Percentiles rank a stretch among this genome's conserved stretches.
Evolutionary conservation across 92 coral and sea anemone genomes (phyloP).

Genomic region (Epizoanthus rinbou): DNA sequence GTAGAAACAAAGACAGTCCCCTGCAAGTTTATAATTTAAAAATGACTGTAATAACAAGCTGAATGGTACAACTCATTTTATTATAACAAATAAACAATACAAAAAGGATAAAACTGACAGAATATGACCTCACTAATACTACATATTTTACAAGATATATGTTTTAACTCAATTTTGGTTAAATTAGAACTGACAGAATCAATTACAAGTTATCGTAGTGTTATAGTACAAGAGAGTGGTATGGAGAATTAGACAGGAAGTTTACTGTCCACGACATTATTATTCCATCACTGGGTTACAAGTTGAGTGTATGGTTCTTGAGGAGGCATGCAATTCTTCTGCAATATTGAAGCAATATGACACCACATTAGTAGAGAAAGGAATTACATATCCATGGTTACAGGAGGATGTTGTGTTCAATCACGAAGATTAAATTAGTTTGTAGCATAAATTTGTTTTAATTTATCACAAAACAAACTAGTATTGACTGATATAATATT

Average conservation of each 20-base stretch:
- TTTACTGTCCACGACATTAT: slow-evolving; percentile 17
- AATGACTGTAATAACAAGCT: neutral
- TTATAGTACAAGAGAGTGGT: neutral
- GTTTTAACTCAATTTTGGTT: neutral
- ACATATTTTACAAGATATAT: no score
- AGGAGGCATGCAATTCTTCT: slow-evolving; percentile 34
- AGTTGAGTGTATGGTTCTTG: slow-evolving; percentile 28
- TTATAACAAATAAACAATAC: neutral
- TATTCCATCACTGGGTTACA: slow-evolving; percentile 35
- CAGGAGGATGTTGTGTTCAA: neutral
- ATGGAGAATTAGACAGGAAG: neutral
- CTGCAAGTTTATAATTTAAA: neutral
- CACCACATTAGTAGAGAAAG: slow-evolving; percentile 8
- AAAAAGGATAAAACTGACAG: neutral
- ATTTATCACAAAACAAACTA: no score
- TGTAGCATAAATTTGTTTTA: neutral
- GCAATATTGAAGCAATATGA: slow-evolving; percentile 40
- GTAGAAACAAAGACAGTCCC: no score
- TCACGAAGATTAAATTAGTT: neutral
- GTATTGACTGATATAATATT: no score
- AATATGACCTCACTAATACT: no score
- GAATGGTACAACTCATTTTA: neutral
- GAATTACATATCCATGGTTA: neutral
- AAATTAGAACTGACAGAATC: neutral
- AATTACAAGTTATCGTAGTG: neutral